Base-by-base conservation (phyloP, 2,797 vertebrate species). In the Potorous gilbertii region DNA sequence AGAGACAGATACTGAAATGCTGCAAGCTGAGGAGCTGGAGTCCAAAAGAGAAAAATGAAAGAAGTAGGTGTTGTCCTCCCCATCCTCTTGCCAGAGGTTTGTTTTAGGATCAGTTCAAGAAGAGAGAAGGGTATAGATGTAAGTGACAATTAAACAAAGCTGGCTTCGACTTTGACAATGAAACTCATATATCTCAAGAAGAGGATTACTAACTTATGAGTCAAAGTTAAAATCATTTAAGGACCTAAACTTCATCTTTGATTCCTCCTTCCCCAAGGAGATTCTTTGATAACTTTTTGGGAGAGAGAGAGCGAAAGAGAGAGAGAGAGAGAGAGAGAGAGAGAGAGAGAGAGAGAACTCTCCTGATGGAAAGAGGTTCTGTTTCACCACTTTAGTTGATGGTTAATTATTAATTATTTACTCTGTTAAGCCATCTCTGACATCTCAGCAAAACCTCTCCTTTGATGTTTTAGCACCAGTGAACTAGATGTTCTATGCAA, bases 211-310 rank as follows among this genome's bases (percentile, higher is more conserved):
- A 96, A 94, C 95, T 87, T 90, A 95, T 89, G 91, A 93, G 11
- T 24, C 40, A 28, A 28, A 89, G 93, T 95, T 94, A 93, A 91
- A 94, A 18, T 97, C 97, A 98, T 98, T 95, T 95, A 96, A 96
- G 97, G 97, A 95, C 27, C 31, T 54, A 81, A 93, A 95, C 93
- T 91, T 11, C 34, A 90, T 66, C n/a, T 54, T 54, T 54, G 94
- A 54, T 94, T 93, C 18, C 12, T 62, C 94, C 94, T 74, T 94
- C 59, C 95, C n/a, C 50, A 74, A 59, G 12, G 52, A 95, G 46
- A 18, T 34, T 56, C 50, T 90, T 66, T 31, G 10, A 74, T 95
- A 34, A 29, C 46, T 95, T 95, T 52, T 27, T 66, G 91, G 87
- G 24, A 96, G 54, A 57, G 34, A 87, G 52, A 55, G 55, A 55